Evolutionary conservation across 2,797 vertebrate genomes (phyloP), one percentile per base, ranked within the genome.

Genomic region (Heterohyrax brucei): DNA sequence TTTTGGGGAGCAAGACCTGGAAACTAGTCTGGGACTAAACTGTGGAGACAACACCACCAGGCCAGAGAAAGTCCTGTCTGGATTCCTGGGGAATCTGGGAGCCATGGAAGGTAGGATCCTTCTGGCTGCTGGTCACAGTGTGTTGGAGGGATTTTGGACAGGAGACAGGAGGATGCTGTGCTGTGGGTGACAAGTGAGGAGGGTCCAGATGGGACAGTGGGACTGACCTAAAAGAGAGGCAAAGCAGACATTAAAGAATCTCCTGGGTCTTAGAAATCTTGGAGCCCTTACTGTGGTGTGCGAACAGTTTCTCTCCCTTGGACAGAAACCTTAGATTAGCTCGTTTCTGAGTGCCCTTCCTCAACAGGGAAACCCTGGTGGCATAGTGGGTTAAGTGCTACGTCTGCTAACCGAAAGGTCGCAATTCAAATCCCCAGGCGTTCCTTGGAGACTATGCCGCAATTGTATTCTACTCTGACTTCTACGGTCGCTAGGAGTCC

Each of bases 341-440:
- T 1, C 39, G 33, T 53, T 50, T 64, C 78, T 13, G 33, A 48
- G 88, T 0, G 0, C 10, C n/a, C 1, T 5, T 0, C 39, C 39
- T 39, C 39, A 39, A 39, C 39, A 39, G 39, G 39, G 39, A 39
- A 39, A 39, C 39, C 39, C 39, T 39, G 39, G 39, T 39, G 39
- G 39, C 39, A 39, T 39, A 39, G 39, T 39, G 39, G 39, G 39
- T 39, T 39, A 39, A 39, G 39, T 39, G 39, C 39, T 39, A 39
- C 39, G 39, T 39, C 39, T 39, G 39, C 39, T 39, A 39, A 39
- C 39, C 39, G 39, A 39, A 39, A 39, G 39, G 39, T 39, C 39
- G 39, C 39, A 39, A 39, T 39, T 39, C 39, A 39, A 39, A 3
- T 39, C 39, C 39, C 39, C 39, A 39, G 39, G 39, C 39, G 39